Base-by-base conservation (phyloP, 2,113 vertebrate genomes). In the Nibea coibor region DNA sequence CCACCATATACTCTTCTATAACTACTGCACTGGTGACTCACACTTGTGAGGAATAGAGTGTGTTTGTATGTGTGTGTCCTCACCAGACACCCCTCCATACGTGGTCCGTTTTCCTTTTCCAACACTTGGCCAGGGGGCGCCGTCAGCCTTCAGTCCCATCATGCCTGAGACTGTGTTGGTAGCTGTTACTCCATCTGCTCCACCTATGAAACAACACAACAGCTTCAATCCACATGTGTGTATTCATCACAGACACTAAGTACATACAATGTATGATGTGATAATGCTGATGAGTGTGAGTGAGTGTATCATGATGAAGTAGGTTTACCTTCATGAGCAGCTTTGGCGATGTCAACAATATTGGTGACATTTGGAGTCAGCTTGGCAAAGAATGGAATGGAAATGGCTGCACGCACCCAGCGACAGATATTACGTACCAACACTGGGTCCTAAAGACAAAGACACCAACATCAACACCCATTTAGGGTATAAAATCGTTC, bases 371-470 rank as follows among this genome's bases (percentile, higher is more conserved):
- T 98, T 88, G 97, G 97, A 90, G 97, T 99, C 95, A 99, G 93
- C 87, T 99, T 99, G 95, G 97, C 98, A 93, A 99, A 99, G 94
- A 99, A 99, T 0, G 97, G 97, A 89, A 99, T 92, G 83, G 45
- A 94, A 92, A 95, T 92, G 92, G 98, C 95, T 91, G 95, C 96
- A 75, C 96, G 96, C 79, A 99, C 96, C 97, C 97, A 99, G 69
- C 96, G 96, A 87, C 98, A 99, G 95, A 97, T 97, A 96, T 98
- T 97, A 69, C 95, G 95, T 70, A 97, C 97, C 91, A 97, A 91
- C 83, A 97, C 96, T 89, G 96, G 96, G 93, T 98, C 96, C 97
- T 97, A 88, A 70, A 92, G 92, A 43, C 26, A 67, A 66, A 68
- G 24, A 83, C 10, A 51, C 7, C 31, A 16, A 59, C 58, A 53